phyloP scores from a whole-genome alignment of 2,888 invertebrate genomes.

The Scaptomyza parva region DNA sequence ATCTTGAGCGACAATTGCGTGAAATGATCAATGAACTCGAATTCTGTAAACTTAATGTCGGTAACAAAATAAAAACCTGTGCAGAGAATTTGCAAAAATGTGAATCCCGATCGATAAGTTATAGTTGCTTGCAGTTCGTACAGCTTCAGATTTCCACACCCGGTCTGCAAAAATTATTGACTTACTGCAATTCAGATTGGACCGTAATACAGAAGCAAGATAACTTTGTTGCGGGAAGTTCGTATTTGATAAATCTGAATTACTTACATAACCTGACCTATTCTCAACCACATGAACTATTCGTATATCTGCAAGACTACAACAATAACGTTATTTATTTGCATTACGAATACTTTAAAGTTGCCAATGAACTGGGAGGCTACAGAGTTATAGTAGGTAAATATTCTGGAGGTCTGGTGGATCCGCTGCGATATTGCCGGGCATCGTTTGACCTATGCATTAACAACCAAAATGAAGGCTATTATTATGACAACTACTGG shows the following conservation, averaged over 20 bases:
- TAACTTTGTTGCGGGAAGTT: not conserved
- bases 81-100: not conserved
- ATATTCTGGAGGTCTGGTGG: not conserved
- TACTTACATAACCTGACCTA: not conserved
- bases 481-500: too few relatives aligned
- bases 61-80: not conserved
- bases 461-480: too few relatives aligned
- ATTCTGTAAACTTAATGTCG: too few relatives aligned
- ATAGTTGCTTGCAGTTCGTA: not conserved
- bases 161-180: not conserved
- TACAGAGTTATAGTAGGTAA: not conserved
- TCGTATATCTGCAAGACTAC: not conserved
- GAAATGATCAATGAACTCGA: not conserved
- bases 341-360: constrained; percentile 2
- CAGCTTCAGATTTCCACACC: not conserved
- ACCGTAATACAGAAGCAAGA: not conserved
- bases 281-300: constrained; percentile 8
- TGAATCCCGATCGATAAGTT: not conserved
- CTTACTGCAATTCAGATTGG: not conserved
- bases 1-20: not conserved
- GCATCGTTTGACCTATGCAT: not conserved
- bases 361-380: not conserved
- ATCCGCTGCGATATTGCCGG: not conserved
- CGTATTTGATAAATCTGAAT: constrained; percentile 11
- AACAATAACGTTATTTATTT: not conserved